Evolutionary conservation across 92 coral and sea anemone genomes (phyloP).

Genomic region (Palythoa heliodiscus): DNA sequence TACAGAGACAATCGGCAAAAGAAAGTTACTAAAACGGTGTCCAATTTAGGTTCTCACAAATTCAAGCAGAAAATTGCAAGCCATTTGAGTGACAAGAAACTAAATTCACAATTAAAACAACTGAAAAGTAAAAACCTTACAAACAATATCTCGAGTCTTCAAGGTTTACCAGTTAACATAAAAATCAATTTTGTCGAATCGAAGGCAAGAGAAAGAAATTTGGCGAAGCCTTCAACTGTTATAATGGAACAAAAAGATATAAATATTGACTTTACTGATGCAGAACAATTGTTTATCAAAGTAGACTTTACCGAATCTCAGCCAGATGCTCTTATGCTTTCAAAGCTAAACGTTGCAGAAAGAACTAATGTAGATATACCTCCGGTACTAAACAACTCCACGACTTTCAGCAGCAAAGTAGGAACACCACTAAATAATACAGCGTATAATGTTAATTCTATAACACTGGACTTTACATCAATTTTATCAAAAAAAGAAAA

Average conservation of each 20-base stretch:
- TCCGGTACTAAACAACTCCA: not conserved
- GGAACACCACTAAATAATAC: too few relatives aligned
- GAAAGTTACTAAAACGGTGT: not conserved
- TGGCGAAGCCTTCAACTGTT: not conserved
- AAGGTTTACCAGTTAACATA: not conserved
- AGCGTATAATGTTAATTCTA: not conserved
- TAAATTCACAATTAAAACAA: not conserved
- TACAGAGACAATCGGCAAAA: not conserved
- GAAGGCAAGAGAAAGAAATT: not conserved
- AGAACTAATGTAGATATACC: not conserved
- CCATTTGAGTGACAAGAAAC: not conserved
- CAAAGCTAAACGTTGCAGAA: not conserved
- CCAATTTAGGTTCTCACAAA: not conserved
- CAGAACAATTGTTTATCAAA: not conserved
- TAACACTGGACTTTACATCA: not conserved
- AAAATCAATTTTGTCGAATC: not conserved
- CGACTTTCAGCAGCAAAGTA: not conserved
- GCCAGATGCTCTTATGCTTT: not conserved
- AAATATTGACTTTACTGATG: not conserved
- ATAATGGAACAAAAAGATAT: not conserved
- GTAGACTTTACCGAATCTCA: slow-evolving; percentile 10
- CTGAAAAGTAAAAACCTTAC: not conserved
- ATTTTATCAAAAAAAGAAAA: not conserved
- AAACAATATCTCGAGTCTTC: too few relatives aligned
- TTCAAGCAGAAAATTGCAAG: not conserved